Conservation (phyloP, 2,797 vertebrate species). For the Hypotaenidia philippensis region DNA sequence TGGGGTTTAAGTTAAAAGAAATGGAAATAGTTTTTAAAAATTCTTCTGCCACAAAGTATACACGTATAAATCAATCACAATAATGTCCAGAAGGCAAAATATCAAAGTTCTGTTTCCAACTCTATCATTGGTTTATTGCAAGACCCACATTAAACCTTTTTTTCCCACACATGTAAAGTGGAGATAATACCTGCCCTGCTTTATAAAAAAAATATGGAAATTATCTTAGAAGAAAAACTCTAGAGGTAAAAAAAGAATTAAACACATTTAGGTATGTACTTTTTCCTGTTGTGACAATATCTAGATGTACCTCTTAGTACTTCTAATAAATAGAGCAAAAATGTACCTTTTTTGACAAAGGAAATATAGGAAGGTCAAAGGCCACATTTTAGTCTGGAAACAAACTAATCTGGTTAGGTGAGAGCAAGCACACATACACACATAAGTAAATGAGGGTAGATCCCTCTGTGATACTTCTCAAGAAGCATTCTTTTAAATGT, state of each 20-base stretch:
- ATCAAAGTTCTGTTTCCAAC: constrained; percentile 9
- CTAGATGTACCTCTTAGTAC: background rate
- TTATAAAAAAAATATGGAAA: background rate
- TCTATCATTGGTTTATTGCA: background rate
- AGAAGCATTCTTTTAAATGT: background rate
- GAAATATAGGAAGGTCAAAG: background rate
- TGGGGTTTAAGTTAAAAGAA: constrained; percentile 19
- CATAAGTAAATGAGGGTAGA: background rate
- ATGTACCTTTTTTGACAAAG: background rate
- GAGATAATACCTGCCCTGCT: background rate
- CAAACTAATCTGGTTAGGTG: background rate
- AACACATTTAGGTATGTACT: background rate
- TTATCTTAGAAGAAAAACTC: background rate
- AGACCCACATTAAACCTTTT: background rate
- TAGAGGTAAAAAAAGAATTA: background rate
- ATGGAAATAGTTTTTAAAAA: constrained; percentile 23
- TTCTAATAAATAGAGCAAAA: background rate
- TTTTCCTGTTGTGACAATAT: background rate
- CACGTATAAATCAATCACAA: constrained; percentile 14
- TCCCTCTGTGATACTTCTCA: background rate
- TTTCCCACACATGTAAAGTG: background rate
- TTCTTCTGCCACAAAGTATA: background rate
- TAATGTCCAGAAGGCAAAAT: constrained; percentile 43
- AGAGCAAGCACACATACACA: background rate
- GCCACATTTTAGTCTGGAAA: background rate